A percentile compares a stretch with the other conserved stretches of the same genome.
phyloP scores from a whole-genome alignment of 1,140 invertebrate species.

The Andricus grossulariae region DNA sequence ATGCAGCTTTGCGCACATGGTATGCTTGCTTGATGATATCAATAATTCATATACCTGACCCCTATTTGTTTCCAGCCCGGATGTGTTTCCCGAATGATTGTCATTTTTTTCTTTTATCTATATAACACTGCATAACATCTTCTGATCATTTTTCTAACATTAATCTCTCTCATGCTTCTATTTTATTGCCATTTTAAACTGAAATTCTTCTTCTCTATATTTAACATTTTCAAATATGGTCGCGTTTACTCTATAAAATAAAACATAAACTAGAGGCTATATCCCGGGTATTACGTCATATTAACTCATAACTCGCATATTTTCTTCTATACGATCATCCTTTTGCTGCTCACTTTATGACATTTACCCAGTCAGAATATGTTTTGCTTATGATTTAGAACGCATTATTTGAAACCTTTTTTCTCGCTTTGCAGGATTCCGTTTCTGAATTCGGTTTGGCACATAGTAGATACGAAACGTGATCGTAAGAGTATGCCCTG shows the following conservation, averaged over 20 bases:
- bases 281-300: constrained; percentile 5
- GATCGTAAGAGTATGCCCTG: constrained; percentile 23
- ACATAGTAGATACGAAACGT: constrained; percentile 6
- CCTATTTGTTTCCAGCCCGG: neutral
- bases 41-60: neutral
- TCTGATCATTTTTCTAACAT: too few species aligned
- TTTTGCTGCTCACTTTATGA: neutral
- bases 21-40: too few species aligned
- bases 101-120: neutral
- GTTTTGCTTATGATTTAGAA: neutral
- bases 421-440: neutral
- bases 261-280: constrained; percentile 13
- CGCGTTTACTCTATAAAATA: constrained; percentile 9
- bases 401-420: neutral
- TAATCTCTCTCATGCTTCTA: neutral
- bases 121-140: too few species aligned
- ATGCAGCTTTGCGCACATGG: too few species aligned
- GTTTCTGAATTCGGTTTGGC: neutral
- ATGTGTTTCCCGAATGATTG: neutral
- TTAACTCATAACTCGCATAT: constrained; percentile 21
- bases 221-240: neutral
- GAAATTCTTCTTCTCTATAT: neutral
- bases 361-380: neutral
- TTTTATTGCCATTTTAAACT: neutral
- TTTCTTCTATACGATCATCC: neutral